Evolutionary conservation across 1,140 invertebrate genomes (phyloP), one percentile per base, ranked within the genome.

Genomic region (Cotesia vestalis): DNA sequence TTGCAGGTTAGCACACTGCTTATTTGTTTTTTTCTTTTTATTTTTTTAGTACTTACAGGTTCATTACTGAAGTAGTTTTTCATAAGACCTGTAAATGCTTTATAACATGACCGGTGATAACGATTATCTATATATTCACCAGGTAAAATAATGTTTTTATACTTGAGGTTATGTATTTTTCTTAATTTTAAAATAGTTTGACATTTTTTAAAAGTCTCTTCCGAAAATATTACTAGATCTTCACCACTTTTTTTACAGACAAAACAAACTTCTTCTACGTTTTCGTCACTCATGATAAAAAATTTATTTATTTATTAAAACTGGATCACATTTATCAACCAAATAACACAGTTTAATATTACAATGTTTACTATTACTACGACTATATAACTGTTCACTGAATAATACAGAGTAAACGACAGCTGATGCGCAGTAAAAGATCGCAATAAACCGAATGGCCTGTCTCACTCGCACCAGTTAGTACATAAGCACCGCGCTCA

Each of bases 41-140:
- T 73, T 72, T 35, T 51, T 74, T 17, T 52, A 34, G 9, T 4
- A 17, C 57, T 36, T 35, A 34, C 8, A 5, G 36, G 51, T 34
- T 69, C 8, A 57, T 55, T 2, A 9, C 52, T 20, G 36, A 40
- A 75, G 46, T 75, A 72, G 67, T 75, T 75, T 75, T 75, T 75
- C 53, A 61, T 71, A 4, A 72, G 40, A 9, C 57, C 74, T 66
- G 75, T 74, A 73, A 72, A 76, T 63, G 38, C 63, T 38, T 71
- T 74, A 36, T 74, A 76, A 74, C 74, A 75, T 60, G 36, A 9
- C 36, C 73, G 5, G 61, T 75, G 73, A 69, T 75, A 75, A 57
- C 59, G 71, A 74, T 34, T 73, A 1, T 57, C 17, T 36, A n/a
- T 62, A 57, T 62, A 53, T 67, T 74, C 38, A 40, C 38, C 8